A percentile compares a stretch with the other conserved stretches of the same genome.
Evolutionary conservation across 1,140 invertebrate genomes (phyloP).

Genomic region (Aphis gossypii): DNA sequence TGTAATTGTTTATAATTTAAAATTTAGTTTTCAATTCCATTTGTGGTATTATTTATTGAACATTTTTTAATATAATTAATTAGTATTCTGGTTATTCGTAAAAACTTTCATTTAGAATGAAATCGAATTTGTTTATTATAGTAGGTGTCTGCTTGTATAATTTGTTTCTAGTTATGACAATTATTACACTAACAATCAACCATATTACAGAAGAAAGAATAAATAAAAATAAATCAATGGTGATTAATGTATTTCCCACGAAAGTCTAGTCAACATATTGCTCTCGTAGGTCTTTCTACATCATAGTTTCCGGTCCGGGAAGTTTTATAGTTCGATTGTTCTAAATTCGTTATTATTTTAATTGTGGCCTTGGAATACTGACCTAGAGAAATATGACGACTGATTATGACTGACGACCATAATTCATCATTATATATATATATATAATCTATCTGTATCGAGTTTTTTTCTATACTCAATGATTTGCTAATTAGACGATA

Average conservation of each 20-base stretch:
- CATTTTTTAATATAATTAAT: background rate
- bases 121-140: background rate
- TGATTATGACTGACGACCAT: background rate
- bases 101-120: background rate
- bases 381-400: constrained; percentile 18
- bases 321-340: background rate
- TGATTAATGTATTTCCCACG: background rate
- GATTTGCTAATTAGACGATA: background rate
- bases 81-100: background rate
- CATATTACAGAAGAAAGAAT: background rate
- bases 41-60: background rate
- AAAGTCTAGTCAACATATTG: background rate
- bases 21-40: background rate
- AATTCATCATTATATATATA: background rate
- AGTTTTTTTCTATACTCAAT: background rate
- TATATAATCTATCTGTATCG: background rate
- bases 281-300: background rate
- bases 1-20: background rate
- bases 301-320: background rate
- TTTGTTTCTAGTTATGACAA: background rate
- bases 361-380: background rate
- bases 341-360: background rate
- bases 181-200: background rate
- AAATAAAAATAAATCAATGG: background rate
- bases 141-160: background rate